phyloP scores from a whole-genome alignment of 2,888 invertebrate genomes.

The Pharmacophagus antenor region DNA sequence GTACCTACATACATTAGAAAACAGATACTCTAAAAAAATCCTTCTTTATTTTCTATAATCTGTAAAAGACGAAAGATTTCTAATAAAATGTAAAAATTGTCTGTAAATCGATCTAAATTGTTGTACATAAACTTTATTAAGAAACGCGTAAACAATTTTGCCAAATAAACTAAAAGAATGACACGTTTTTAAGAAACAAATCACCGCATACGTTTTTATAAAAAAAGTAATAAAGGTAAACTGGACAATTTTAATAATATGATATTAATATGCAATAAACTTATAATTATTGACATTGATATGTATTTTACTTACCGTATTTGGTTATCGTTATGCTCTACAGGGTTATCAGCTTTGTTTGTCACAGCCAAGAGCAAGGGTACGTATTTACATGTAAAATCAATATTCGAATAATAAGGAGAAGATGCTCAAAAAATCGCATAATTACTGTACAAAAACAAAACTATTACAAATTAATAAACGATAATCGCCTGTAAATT shows the following conservation, averaged over 20 bases:
- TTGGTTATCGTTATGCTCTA: slow-evolving; percentile 10
- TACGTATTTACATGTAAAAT: slow-evolving; percentile 10
- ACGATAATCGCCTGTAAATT: neutral
- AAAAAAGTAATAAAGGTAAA: slow-evolving; percentile 7
- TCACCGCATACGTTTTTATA: neutral
- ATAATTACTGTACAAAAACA: slow-evolving; percentile 3
- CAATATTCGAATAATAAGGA: neutral
- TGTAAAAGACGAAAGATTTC: too few relatives aligned
- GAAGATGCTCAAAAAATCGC: neutral
- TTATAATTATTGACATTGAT: slow-evolving; percentile 13
- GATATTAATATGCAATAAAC: slow-evolving; percentile 18
- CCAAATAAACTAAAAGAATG: neutral
- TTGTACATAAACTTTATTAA: too few relatives aligned
- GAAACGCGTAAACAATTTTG: neutral
- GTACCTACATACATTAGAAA: too few relatives aligned
- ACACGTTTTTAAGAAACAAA: neutral
- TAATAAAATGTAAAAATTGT: too few relatives aligned
- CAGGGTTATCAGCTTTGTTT: slow-evolving; percentile 14
- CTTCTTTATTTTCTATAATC: too few relatives aligned
- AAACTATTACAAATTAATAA: slow-evolving; percentile 4
- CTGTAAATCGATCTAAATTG: too few relatives aligned
- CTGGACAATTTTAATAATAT: slow-evolving; percentile 12
- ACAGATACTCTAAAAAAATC: too few relatives aligned
- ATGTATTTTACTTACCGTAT: neutral
- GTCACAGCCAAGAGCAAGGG: slow-evolving; percentile 20